Conservation (phyloP, 2,797 vertebrate genomes). For the Acrossocheilus wenchowensis region DNA sequence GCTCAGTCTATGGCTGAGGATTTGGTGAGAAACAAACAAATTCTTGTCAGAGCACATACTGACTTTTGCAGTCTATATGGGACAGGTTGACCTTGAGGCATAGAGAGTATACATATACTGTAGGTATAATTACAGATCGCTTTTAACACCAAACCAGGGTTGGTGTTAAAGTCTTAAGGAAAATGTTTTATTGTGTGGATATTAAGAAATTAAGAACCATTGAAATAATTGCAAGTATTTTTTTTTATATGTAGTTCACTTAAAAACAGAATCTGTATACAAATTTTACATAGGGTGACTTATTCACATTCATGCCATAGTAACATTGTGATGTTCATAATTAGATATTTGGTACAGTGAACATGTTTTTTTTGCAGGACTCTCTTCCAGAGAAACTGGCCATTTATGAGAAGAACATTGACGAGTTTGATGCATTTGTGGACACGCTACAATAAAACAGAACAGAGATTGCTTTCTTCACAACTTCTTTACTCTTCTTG, state of each 20-base stretch:
- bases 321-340: background rate
- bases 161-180: background rate
- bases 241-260: background rate
- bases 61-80: background rate
- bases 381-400: constrained; percentile 96
- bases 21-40: constrained; percentile 80
- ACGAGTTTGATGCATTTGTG: constrained; percentile 97
- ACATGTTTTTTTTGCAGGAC: constrained; percentile 79
- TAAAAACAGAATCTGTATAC: background rate
- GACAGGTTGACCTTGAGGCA: constrained; percentile 1
- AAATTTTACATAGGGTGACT: background rate
- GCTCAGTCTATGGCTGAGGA: constrained; percentile 99
- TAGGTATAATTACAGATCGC: background rate
- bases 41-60: background rate
- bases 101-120: background rate
- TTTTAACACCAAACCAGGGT: background rate
- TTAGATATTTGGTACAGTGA: constrained; percentile 18
- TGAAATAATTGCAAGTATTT: background rate
- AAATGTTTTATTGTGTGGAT: background rate
- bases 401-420: constrained; percentile 95
- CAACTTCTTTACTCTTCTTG: background rate
- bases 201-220: background rate
- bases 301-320: background rate
- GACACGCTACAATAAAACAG: constrained; percentile 91
- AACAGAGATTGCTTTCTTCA: constrained; percentile 42